Conservation (phyloP, 1,140 invertebrate species). For the Trichogramma pretiosum region DNA sequence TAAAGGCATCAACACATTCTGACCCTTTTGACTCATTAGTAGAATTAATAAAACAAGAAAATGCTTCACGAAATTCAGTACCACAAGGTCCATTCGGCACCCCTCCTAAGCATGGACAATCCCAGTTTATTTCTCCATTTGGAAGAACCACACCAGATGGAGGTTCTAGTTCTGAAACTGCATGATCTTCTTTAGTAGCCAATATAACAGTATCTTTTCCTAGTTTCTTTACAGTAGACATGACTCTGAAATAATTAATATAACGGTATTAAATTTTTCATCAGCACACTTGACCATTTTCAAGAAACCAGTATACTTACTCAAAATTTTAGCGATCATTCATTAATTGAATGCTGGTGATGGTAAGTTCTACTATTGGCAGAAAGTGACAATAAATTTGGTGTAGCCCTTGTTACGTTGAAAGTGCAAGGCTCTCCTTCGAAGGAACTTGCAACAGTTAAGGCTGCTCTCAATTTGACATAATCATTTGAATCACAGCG, state of each 20-base stretch:
- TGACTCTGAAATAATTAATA: conserved; percentile 19
- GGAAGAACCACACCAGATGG: conserved; percentile 71
- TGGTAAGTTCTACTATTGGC: conserved; percentile 33
- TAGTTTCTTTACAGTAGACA: conserved; percentile 42
- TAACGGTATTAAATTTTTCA: not conserved
- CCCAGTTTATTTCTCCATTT: conserved; percentile 93
- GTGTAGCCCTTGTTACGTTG: conserved; percentile 46
- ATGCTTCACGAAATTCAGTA: conserved; percentile 82
- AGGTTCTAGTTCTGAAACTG: conserved; percentile 59
- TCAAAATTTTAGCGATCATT: too few species aligned
- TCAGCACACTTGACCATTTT: too few species aligned
- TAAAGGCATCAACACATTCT: conserved; percentile 85
- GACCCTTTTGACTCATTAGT: conserved; percentile 70
- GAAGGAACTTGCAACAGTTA: conserved; percentile 48
- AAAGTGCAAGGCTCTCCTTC: conserved; percentile 48
- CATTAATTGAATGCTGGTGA: too few species aligned
- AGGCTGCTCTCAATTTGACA: conserved; percentile 48
- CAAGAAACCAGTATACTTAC: too few species aligned
- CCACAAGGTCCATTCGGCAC: conserved; percentile 95
- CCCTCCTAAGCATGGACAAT: conserved; percentile 90
- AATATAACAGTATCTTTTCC: conserved; percentile 82
- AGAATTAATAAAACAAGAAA: conserved; percentile 90
- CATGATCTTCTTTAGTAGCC: conserved; percentile 70
- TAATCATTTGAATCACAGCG: conserved; percentile 49
- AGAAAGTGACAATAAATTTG: conserved; percentile 36